phyloP scores from a whole-genome alignment of 2,888 invertebrate species.

The Rotaria magnacalcarata region DNA sequence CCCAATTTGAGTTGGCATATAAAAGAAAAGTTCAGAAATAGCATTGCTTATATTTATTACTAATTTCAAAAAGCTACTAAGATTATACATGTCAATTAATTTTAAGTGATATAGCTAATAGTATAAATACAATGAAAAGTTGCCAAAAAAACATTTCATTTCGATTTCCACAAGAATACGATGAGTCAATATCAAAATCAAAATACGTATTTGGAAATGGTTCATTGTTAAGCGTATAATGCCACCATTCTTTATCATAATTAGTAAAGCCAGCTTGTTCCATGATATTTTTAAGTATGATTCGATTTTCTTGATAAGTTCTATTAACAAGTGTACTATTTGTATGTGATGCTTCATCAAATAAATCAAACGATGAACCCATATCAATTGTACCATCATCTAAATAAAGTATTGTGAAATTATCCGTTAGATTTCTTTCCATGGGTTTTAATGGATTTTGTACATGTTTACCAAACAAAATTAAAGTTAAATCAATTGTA shows the following conservation, averaged over 20 bases:
- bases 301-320: not conserved
- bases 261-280: conserved; percentile 32
- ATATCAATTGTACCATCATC: conserved; percentile 34
- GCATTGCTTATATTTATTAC: too few species aligned
- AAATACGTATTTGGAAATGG: conserved; percentile 39
- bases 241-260: conserved; percentile 39
- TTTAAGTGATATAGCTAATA: too few species aligned
- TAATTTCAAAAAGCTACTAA: too few species aligned
- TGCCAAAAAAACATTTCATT: too few species aligned
- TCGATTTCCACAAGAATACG: not conserved
- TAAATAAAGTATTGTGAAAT: not conserved
- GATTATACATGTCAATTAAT: too few species aligned
- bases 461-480: not conserved
- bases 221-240: conserved; percentile 36
- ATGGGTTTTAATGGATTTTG: not conserved
- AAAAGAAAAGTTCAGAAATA: too few species aligned
- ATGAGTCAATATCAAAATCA: conserved; percentile 27
- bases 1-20: too few species aligned
- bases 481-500: conserved; percentile 34
- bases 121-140: too few species aligned
- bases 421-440: not conserved
- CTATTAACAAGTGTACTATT: not conserved
- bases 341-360: conserved; percentile 35
- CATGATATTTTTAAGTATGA: conserved; percentile 19
- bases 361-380: conserved; percentile 37